These are phyloP conservation scores for Heliconius himera DNA, from an alignment of 1,140 invertebrate species.

Conservation along the genomic window DNA sequence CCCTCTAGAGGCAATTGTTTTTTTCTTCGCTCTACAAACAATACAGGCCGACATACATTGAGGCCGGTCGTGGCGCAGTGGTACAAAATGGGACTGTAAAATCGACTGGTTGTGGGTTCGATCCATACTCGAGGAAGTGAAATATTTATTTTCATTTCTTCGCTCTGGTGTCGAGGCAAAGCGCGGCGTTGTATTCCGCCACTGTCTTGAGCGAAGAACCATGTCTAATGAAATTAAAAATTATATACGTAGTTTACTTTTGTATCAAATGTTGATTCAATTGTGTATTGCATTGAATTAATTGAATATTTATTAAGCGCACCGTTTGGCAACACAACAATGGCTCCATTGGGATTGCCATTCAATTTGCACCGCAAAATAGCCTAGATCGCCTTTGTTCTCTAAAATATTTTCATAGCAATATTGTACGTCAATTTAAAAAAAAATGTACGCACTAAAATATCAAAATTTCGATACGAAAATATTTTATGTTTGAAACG, in stretches of 20 bases:
- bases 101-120: no score
- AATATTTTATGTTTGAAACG: neutral
- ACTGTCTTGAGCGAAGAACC: no score
- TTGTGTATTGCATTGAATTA: slow-evolving; percentile 13
- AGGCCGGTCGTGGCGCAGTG: no score
- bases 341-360: slow-evolving; percentile 9
- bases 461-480: neutral
- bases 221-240: no score
- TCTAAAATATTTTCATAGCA: slow-evolving; percentile 20
- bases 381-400: slow-evolving; percentile 21
- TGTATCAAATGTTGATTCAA: slow-evolving; percentile 9
- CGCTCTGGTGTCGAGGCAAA: no score
- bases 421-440: neutral
- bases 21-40: no score
- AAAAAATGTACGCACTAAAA: neutral
- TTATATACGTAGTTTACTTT: neutral
- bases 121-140: no score
- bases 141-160: no score
- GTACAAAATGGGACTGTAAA: no score
- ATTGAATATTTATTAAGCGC: slow-evolving; percentile 32
- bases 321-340: slow-evolving; percentile 36
- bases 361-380: slow-evolving; percentile 22
- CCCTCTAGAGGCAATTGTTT: no score
- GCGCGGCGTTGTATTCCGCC: no score
- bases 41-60: no score